Evolutionary conservation across 2,113 vertebrate genomes (phyloP), one percentile per base, ranked within the genome.

Genomic region (Sardina pilchardus): DNA sequence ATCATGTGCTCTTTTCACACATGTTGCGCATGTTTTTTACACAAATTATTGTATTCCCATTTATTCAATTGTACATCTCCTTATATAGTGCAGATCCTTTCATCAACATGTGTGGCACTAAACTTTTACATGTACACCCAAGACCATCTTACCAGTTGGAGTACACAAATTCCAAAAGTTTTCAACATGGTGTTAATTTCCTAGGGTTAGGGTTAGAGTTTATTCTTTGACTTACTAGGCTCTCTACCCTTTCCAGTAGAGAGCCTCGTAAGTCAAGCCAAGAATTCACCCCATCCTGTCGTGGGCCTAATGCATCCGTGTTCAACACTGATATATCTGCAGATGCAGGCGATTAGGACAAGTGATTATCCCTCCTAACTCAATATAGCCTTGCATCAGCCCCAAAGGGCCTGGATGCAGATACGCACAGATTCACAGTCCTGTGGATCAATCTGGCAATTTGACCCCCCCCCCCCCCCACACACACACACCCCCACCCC

Each of bases 351-450:
- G 83, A 84, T 75, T 43, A 78, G 83, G 44, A 30, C 30, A 42
- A 44, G n/a, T 36, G 14, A 75, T 45, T 84, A 59, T 63, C 50
- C 59, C 30, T 71, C 30, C 30, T 84, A 71, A 84, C 75, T 45
- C 59, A 84, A 78, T 84, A 84, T 48, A 84, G 43, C 43, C 59
- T 26, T 24, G 21, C 42, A 59, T 84, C 45, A 9, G 10, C 43
- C 59, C 63, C 14, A 4, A 63, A 45, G 39, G 17, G 24, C 3
- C n/a, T 47, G n/a, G 71, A 36, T 78, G 71, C 26, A 36, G 34
- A 78, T 78, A 34, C 12, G 10, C 7, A 78, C 16, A 34, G 63
- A 30, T 78, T 14, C 34, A 78, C 14, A 63, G 34, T 78, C 30
- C 30, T 36, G 71, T 71, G 71, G 30, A 78, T 78, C 34, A 71